Evolutionary conservation across 2,888 invertebrate genomes (phyloP).

Genomic region (Nysson spinosus): DNA sequence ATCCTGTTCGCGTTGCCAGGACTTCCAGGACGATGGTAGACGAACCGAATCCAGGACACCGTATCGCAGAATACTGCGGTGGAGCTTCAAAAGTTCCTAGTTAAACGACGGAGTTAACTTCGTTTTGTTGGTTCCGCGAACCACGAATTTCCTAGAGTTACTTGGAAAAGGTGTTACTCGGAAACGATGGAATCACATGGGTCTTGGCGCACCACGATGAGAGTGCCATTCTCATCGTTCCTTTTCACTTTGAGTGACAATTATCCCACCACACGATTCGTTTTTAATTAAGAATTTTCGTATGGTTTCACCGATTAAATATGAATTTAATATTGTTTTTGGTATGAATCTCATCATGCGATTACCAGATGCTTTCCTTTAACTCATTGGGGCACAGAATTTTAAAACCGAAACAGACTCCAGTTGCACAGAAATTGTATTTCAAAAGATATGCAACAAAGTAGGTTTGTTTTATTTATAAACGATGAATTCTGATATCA

Average conservation of each 20-base stretch:
- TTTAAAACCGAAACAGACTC: too few relatives aligned
- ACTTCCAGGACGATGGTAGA: too few relatives aligned
- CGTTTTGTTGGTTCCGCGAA: slow-evolving; percentile 50
- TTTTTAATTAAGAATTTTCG: slow-evolving; percentile 34
- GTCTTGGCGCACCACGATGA: slow-evolving; percentile 6
- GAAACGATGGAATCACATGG: slow-evolving; percentile 41
- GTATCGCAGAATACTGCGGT: slow-evolving; percentile 29
- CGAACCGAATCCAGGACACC: slow-evolving; percentile 23
- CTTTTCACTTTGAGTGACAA: slow-evolving; percentile 37
- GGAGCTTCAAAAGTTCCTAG: slow-evolving; percentile 43
- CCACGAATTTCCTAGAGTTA: slow-evolving; percentile 47
- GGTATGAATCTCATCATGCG: too few relatives aligned
- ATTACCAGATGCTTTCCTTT: too few relatives aligned
- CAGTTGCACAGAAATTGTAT: too few relatives aligned
- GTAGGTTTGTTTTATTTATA: too few relatives aligned
- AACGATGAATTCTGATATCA: too few relatives aligned
- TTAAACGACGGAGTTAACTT: slow-evolving; percentile 52
- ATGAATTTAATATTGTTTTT: too few relatives aligned
- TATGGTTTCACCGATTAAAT: too few relatives aligned
- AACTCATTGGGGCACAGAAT: too few relatives aligned
- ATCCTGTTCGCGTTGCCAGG: too few relatives aligned
- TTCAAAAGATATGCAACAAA: too few relatives aligned
- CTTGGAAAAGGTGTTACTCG: slow-evolving; percentile 22
- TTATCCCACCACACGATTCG: slow-evolving; percentile 19
- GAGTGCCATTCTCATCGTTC: not conserved